These are phyloP conservation scores for Carcharodon carcharias DNA, from an alignment of 2,797 vertebrate species.

Conservation along the genomic window DNA sequence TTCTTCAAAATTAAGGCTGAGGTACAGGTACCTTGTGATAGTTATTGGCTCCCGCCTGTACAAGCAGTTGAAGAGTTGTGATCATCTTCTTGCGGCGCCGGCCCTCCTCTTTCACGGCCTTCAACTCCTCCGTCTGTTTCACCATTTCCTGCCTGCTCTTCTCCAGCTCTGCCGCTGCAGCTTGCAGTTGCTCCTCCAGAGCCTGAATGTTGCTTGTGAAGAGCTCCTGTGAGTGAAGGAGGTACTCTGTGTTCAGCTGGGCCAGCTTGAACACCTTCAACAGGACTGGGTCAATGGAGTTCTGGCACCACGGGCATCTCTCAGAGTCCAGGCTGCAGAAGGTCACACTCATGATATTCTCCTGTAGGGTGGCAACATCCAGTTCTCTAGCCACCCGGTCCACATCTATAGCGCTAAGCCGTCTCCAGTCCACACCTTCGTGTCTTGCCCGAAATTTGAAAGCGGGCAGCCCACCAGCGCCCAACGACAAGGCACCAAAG, in stretches of 20 bases:
- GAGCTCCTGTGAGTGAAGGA: slow-evolving; percentile 62
- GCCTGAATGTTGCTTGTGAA: slow-evolving; percentile 51
- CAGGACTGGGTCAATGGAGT: slow-evolving; percentile 53
- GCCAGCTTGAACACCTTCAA: slow-evolving; percentile 65
- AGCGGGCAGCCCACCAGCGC: slow-evolving; percentile 40
- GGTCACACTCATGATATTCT: slow-evolving; percentile 54
- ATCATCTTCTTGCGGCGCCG: slow-evolving; percentile 59
- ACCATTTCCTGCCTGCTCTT: slow-evolving; percentile 46
- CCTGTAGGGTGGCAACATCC: slow-evolving; percentile 59
- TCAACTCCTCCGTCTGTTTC: slow-evolving; percentile 50
- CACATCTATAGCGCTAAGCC: slow-evolving; percentile 57
- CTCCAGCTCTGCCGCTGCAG: slow-evolving; percentile 46
- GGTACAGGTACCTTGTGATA: slow-evolving; percentile 54
- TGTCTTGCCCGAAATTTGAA: slow-evolving; percentile 60
- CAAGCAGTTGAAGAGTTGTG: slow-evolving; percentile 55
- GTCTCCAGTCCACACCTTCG: slow-evolving; percentile 59
- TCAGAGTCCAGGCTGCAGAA: slow-evolving; percentile 61
- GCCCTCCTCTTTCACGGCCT: slow-evolving; percentile 53
- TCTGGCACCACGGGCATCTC: slow-evolving; percentile 56
- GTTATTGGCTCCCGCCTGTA: slow-evolving; percentile 53
- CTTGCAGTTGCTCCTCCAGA: slow-evolving; percentile 52
- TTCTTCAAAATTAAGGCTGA: neutral
- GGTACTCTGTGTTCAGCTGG: slow-evolving; percentile 64
- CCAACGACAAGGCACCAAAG: neutral
- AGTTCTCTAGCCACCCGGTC: slow-evolving; percentile 59